Evolutionary conservation across 2,113 vertebrate genomes (phyloP).

Genomic region (Cairina moschata): DNA sequence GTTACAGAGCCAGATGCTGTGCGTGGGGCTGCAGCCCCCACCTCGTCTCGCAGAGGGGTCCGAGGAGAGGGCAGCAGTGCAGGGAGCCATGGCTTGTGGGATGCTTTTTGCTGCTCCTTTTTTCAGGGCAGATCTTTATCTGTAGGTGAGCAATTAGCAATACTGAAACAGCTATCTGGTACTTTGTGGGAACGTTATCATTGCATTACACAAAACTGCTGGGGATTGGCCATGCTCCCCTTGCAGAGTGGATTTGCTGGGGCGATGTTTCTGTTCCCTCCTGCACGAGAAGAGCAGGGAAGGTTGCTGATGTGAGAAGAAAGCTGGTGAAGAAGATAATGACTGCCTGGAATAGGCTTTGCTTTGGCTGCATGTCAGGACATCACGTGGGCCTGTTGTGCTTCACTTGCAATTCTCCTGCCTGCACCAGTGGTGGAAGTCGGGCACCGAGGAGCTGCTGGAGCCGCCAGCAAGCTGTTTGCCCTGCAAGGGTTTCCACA

Average conservation of each 20-base stretch:
- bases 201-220: background rate
- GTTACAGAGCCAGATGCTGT: background rate
- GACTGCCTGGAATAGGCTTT: background rate
- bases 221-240: fast-evolving
- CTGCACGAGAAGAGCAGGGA: background rate
- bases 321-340: background rate
- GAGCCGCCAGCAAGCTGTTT: background rate
- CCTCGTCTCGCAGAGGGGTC: background rate
- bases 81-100: fast-evolving
- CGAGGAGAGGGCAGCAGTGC: background rate
- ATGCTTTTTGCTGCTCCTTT: background rate
- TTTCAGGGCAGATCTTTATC: background rate
- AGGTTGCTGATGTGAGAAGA: background rate
- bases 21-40: background rate
- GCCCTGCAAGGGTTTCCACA: background rate
- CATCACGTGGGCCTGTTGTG: background rate
- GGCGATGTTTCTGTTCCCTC: background rate
- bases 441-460: background rate
- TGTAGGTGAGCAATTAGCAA: background rate
- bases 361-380: background rate
- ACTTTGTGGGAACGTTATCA: background rate
- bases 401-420: background rate
- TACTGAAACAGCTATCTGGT: background rate
- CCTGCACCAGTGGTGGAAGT: background rate
- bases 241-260: background rate